These are phyloP conservation scores for Ctenosaura bakeri DNA, from an alignment of 2,797 vertebrate species.

Conservation along the genomic window DNA sequence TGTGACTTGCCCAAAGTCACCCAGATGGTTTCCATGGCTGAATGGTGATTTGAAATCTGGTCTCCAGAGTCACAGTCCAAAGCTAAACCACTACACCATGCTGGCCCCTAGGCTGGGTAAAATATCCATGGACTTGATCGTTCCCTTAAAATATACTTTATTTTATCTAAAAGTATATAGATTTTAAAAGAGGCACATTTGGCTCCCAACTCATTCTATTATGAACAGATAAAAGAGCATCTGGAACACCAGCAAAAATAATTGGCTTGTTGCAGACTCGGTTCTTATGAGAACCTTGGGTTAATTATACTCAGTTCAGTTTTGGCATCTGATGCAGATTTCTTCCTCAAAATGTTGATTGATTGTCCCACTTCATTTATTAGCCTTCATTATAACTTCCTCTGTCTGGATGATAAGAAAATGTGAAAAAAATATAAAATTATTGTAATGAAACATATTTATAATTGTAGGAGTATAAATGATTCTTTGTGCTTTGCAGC, in stretches of 20 bases:
- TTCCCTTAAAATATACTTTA: slow-evolving; percentile 43
- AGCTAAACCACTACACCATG: too few species aligned
- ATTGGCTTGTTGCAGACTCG: slow-evolving; percentile 76
- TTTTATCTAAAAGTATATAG: slow-evolving; percentile 51
- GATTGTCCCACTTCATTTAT: slow-evolving; percentile 76
- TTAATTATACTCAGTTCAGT: slow-evolving; percentile 75
- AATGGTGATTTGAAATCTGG: too few species aligned
- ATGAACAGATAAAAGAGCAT: slow-evolving; percentile 69
- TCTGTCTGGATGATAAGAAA: slow-evolving; percentile 65
- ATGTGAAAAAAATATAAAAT: slow-evolving; percentile 57
- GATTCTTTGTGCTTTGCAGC: not conserved
- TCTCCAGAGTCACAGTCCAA: too few species aligned
- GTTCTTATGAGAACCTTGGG: slow-evolving; percentile 79
- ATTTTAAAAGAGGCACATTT: slow-evolving; percentile 52
- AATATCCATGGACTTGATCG: slow-evolving; percentile 28
- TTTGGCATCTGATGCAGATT: slow-evolving; percentile 77
- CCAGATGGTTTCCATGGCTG: too few species aligned
- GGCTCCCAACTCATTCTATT: slow-evolving; percentile 47
- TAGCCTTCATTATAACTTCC: slow-evolving; percentile 77
- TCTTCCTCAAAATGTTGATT: slow-evolving; percentile 77
- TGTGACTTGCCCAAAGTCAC: too few species aligned
- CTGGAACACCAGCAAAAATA: slow-evolving; percentile 75
- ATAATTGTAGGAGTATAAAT: not conserved
- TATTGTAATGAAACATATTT: not conserved
- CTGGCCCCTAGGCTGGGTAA: slow-evolving; percentile 10